Percentiles rank a stretch among this genome's conserved stretches.
Conservation (phyloP, 1,140 invertebrate species). For the Ips typographus region DNA sequence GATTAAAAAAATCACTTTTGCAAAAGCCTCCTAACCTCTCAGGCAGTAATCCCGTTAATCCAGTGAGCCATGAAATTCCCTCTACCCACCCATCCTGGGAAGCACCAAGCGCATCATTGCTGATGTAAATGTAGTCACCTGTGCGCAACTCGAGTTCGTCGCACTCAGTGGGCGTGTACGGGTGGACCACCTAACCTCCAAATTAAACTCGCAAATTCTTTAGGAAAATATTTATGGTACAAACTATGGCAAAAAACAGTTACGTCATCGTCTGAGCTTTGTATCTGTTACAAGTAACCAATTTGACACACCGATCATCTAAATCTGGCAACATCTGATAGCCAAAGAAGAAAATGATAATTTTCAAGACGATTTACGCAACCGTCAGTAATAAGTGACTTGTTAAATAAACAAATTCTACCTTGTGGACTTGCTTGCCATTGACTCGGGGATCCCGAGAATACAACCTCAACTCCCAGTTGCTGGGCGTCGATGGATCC, state of each 20-base stretch:
- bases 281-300: too few relatives aligned
- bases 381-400: neutral
- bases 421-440: constrained; percentile 69
- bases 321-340: neutral
- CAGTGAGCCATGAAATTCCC: constrained; percentile 86
- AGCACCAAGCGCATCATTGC: constrained; percentile 67
- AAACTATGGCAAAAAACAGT: too few relatives aligned
- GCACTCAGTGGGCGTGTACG: constrained; percentile 71
- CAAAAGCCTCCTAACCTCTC: constrained; percentile 51
- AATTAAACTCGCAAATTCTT: constrained; percentile 20
- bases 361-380: too few relatives aligned
- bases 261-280: too few relatives aligned
- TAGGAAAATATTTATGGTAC: neutral
- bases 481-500: constrained; percentile 62
- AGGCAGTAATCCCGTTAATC: constrained; percentile 74
- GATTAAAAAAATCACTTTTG: too few relatives aligned
- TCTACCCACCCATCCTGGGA: constrained; percentile 84
- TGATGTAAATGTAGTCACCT: constrained; percentile 84
- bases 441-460: constrained; percentile 76
- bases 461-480: constrained; percentile 85
- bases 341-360: too few relatives aligned
- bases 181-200: constrained; percentile 67
- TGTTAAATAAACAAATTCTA: constrained; percentile 16
- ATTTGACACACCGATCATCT: too few relatives aligned
- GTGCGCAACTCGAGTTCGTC: constrained; percentile 84